Evolutionary conservation across 1,140 invertebrate genomes (phyloP), one percentile per base, ranked within the genome.

Genomic region (Cataglyphis hispanica): DNA sequence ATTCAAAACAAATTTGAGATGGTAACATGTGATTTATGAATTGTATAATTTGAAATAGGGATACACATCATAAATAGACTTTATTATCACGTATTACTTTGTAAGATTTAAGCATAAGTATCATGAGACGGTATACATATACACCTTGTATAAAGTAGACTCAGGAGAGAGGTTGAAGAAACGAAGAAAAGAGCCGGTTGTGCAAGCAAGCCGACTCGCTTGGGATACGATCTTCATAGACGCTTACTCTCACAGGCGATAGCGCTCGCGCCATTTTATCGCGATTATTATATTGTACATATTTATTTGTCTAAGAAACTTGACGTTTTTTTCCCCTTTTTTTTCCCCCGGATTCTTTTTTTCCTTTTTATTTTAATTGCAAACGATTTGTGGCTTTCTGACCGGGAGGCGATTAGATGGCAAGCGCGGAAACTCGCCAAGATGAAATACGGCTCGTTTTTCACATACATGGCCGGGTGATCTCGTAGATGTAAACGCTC

Each of bases 181-280:
- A 53, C 37, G 50, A 56, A 77, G 40, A 64, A 43, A 60, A 64
- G 31, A 81, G 87, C 87, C 75, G 87, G 87, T 89, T 75, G 83
- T 34, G 13, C 87, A 63, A 85, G 87, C 61, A 56, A 75, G 83
- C 88, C 75, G 40, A 69, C 61, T 72, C 46, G 58, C 50, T 67
- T 16, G 50, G 37, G 37, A 84, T 27, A 46, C 58, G 13, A 87
- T 87, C 80, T 88, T 78, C 80, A n/a, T n/a, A 50, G 22, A 53
- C 72, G 58, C 56, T 88, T 84, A 37, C 43, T 56, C 19, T 43
- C 50, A 16, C 43, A 50, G 16, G 5, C 46, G 13, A 50, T 50
- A 46, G 40, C 3, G 10, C 1, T 43, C 6, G 16, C 16, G 46
- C 46, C 16, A 50, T 50, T 16, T 46, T 16, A 46, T 16, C 13